Evolutionary conservation across 2,888 invertebrate genomes (phyloP).

Genomic region (Rhopalosiphum nymphaeae): DNA sequence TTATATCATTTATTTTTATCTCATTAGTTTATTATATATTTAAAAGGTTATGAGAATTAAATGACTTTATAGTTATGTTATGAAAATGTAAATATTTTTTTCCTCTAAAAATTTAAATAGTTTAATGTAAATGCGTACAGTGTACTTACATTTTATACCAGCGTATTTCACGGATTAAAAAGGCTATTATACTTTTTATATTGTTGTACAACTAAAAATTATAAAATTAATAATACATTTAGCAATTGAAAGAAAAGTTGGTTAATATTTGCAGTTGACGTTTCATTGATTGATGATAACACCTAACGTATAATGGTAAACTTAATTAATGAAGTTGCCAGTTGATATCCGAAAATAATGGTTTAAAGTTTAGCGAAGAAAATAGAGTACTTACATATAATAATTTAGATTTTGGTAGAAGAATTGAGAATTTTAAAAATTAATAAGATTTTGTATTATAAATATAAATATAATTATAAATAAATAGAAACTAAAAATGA

Average conservation of each 20-base stretch:
- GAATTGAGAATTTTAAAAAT: constrained; percentile 7
- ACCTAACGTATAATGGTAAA: constrained; percentile 47
- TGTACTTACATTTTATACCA: not conserved
- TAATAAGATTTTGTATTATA: not conserved
- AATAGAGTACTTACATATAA: constrained; percentile 39
- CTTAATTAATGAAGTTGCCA: constrained; percentile 59
- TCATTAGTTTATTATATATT: not conserved
- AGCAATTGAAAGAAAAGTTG: constrained; percentile 53
- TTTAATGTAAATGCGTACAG: not conserved
- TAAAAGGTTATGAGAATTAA: not conserved
- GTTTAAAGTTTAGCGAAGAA: constrained; percentile 54
- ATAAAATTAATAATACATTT: constrained; percentile 37
- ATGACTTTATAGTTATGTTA: not conserved
- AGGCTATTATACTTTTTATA: not conserved
- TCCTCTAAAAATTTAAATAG: not conserved
- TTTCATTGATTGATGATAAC: constrained; percentile 61
- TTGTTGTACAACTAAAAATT: not conserved
- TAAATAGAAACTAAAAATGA: not conserved
- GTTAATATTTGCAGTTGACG: constrained; percentile 58
- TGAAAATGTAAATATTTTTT: not conserved
- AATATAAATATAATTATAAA: not conserved
- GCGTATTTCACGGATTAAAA: not conserved
- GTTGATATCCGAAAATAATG: constrained; percentile 56
- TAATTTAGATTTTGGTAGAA: constrained; percentile 38
- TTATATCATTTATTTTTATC: not conserved